Percentiles rank a stretch among this genome's conserved stretches.
Evolutionary conservation across 2,797 vertebrate genomes (phyloP).

Genomic region (Eutrigla gurnardus): DNA sequence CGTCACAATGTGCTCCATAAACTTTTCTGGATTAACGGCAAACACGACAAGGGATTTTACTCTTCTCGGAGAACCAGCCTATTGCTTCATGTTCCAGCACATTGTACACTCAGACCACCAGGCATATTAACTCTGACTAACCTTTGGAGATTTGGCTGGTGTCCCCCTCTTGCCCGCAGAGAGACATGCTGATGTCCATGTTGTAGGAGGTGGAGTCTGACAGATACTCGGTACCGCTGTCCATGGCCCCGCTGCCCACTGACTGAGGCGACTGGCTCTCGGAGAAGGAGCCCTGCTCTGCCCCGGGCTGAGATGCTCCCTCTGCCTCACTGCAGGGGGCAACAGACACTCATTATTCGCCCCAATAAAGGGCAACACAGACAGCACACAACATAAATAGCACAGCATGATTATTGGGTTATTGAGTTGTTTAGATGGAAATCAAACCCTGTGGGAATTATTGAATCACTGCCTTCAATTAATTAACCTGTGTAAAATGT

Average conservation of each 20-base stretch:
- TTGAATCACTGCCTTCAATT: not conserved
- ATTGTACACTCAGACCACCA: not conserved
- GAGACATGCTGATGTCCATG: slow-evolving; percentile 87
- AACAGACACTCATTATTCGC: not conserved
- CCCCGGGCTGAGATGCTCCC: slow-evolving; percentile 60
- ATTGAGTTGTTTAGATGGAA: not conserved
- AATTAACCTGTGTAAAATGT: no score
- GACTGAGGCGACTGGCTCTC: slow-evolving; percentile 81
- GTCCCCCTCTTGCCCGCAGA: slow-evolving; percentile 89
- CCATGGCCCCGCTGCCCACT: slow-evolving; percentile 73
- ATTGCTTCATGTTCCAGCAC: not conserved
- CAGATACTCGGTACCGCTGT: slow-evolving; percentile 79
- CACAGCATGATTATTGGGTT: not conserved
- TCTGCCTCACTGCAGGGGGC: slow-evolving; percentile 81
- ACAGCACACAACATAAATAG: not conserved
- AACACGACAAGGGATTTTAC: not conserved
- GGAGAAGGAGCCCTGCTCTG: slow-evolving; percentile 73
- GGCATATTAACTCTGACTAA: not conserved
- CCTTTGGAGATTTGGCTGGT: slow-evolving; percentile 87
- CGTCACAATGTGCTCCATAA: slow-evolving; percentile 88
- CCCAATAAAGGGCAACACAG: not conserved
- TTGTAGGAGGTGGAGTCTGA: slow-evolving; percentile 76
- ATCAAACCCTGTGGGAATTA: not conserved
- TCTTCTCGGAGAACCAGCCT: not conserved
- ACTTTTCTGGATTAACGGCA: slow-evolving; percentile 84